Base-by-base conservation (phyloP, 1,140 invertebrate species). In the Dendrolimus kikuchii region DNA sequence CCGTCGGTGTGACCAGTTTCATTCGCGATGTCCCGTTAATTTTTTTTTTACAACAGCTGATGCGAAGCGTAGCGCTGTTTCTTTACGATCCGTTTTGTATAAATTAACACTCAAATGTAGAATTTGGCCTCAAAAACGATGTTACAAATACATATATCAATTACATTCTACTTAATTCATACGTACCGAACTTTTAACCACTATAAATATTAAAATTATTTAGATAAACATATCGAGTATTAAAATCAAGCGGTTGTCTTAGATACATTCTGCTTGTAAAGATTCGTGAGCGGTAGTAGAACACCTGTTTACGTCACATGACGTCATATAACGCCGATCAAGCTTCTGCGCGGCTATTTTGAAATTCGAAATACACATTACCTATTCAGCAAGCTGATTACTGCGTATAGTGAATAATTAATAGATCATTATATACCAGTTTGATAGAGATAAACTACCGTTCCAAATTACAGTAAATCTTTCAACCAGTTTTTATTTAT, bases 21-120 rank as follows among this genome's bases (percentile, higher is more conserved):
- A 71, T 81, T 75, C 74, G 65, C 64, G 69, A 83, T 81, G 74
- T 81, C 80, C 80, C 80, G 80, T 86, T 82, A 82, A 69, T 81
- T 83, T 86, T 79, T 23, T 84, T 81, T 82, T 68, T 75, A 68
- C 68, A 82, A 83, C 82, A 86, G 82, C 82, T 86, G 82, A 86
- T 86, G 76, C 78, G 75, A 76, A 76, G 72, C 80, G 68, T 64
- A 23, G 23, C 23, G 23, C 23, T 23, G 23, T 23, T 23, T 23
- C 23, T 23, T 60, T 66, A 58, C 74, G 68, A 74, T 81, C 64
- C 73, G 42, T 75, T 80, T 62, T 10, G 3, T 23, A 23, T 23
- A 23, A 23, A 23, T 23, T 3, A 23, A 23, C 3, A 23, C 23
- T 23, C 23, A 23, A 23, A 23, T 23, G 23, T 1, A 23, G 23